Conservation (phyloP, 2,113 vertebrate genomes). For the Neogobius melanostomus region DNA sequence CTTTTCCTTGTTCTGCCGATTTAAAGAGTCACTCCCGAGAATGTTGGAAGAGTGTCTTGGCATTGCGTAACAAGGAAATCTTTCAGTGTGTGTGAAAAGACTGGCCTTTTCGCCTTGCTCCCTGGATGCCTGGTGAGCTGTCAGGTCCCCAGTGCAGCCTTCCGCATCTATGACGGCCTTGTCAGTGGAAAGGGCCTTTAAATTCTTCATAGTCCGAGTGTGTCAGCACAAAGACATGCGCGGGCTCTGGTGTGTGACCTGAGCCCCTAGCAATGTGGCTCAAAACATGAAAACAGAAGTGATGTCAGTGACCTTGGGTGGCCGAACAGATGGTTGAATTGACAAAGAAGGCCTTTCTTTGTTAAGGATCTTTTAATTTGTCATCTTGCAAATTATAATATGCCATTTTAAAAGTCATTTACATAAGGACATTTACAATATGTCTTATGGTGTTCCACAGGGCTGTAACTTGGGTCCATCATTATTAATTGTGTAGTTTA, state of each 20-base stretch:
- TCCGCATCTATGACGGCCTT: constrained; percentile 38
- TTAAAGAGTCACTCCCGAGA: constrained; percentile 39
- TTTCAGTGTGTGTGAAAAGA: constrained; percentile 58
- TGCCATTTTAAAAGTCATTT: not conserved
- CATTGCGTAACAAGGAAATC: constrained; percentile 54
- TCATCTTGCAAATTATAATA: not conserved
- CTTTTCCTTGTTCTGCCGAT: constrained; percentile 2
- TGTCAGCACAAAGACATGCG: constrained; percentile 24
- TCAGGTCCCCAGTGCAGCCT: constrained; percentile 32
- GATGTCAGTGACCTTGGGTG: constrained; percentile 1
- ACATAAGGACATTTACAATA: not conserved
- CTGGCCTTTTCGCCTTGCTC: constrained; percentile 24
- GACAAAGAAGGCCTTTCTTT: not conserved
- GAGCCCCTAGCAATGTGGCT: constrained; percentile 4
- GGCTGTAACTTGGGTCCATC: not conserved
- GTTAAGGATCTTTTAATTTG: not conserved
- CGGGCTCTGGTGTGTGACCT: constrained; percentile 26
- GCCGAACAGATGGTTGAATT: not conserved
- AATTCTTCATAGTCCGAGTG: constrained; percentile 18
- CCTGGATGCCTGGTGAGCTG: constrained; percentile 19
- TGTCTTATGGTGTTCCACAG: constrained; percentile 18
- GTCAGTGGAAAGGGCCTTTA: constrained; percentile 31
- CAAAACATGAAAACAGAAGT: not conserved
- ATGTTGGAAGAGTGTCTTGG: constrained; percentile 11
- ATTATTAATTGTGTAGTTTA: not conserved